Evolutionary conservation across 2,888 invertebrate genomes (phyloP).

Genomic region (Acanthopleura granulata): DNA sequence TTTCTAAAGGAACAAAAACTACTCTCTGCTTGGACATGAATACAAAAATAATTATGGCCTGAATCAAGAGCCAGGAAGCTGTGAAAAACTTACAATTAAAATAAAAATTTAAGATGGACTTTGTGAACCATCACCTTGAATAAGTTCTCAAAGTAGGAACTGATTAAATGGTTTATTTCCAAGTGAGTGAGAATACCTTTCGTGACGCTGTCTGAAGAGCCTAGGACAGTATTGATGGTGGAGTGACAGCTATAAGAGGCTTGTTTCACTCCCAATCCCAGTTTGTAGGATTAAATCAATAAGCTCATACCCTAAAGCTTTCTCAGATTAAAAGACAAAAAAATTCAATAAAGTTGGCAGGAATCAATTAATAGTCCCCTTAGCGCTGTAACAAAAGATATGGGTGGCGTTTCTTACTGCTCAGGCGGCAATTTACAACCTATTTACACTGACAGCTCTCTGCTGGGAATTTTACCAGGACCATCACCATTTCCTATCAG

Average conservation of each 20-base stretch:
- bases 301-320: constrained; percentile 3
- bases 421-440: constrained; percentile 4
- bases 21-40: no score
- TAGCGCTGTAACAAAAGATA: constrained; percentile 7
- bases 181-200: no score
- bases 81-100: no score
- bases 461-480: not conserved
- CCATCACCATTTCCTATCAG: not conserved
- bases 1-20: no score
- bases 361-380: constrained; percentile 8
- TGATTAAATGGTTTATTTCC: no score
- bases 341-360: constrained; percentile 8
- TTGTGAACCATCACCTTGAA: no score
- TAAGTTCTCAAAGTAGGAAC: no score
- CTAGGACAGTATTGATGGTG: not conserved
- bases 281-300: constrained; percentile 10
- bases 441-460: constrained; percentile 8
- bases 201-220: no score
- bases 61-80: no score
- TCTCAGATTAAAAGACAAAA: not conserved
- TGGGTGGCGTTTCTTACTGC: not conserved
- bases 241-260: not conserved
- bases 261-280: not conserved
- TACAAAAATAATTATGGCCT: no score
- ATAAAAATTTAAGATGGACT: no score